Evolutionary conservation across 2,797 vertebrate species (phyloP).

Genomic region (Rachycentron canadum): DNA sequence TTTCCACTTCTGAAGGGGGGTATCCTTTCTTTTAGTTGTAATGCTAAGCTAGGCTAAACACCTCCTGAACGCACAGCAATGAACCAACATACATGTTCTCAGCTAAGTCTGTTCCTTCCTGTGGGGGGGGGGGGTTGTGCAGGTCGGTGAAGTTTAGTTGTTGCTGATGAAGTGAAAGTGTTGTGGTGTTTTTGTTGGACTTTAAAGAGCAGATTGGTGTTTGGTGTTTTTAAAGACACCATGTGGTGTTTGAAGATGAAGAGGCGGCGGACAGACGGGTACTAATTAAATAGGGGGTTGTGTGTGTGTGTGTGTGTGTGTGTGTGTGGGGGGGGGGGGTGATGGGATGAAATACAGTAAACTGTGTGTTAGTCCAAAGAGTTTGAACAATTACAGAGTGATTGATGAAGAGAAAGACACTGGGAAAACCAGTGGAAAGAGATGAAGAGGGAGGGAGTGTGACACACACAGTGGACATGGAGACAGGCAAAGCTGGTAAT

Average conservation of each 20-base stretch:
- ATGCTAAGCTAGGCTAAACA: no score
- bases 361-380: slow-evolving; percentile 22
- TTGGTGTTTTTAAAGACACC: slow-evolving; percentile 47
- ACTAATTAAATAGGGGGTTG: slow-evolving; percentile 48
- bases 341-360: slow-evolving; percentile 22
- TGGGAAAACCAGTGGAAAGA: not conserved
- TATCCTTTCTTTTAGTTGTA: no score
- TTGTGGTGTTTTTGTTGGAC: slow-evolving; percentile 13
- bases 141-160: slow-evolving; percentile 37
- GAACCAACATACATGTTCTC: no score
- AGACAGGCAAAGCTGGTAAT: no score
- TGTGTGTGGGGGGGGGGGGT: not conserved
- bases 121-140: no score
- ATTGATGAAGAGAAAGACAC: slow-evolving; percentile 26
- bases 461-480: slow-evolving; percentile 16
- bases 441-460: slow-evolving; percentile 33
- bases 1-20: no score
- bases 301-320: no score
- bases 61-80: no score
- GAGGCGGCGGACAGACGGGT: slow-evolving; percentile 57
- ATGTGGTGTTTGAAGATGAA: slow-evolving; percentile 73
- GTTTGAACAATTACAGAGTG: slow-evolving; percentile 23
- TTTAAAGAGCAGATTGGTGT: slow-evolving; percentile 62
- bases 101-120: no score
- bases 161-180: slow-evolving; percentile 48